Evolutionary conservation across 92 coral and sea anemone genomes (phyloP).

Genomic region (Meandrina meandrites): DNA sequence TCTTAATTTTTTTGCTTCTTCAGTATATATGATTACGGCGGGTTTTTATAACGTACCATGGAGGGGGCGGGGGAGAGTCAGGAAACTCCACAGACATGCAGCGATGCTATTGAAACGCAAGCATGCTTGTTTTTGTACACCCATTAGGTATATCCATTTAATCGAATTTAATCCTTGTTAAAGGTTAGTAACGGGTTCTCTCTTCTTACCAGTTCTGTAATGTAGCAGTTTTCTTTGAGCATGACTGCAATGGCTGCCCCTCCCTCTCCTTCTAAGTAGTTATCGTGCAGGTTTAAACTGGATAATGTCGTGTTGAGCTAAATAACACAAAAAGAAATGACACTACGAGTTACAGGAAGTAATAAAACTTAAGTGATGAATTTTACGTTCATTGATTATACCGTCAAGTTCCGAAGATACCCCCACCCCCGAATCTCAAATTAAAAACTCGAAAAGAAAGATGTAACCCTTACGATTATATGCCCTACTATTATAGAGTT

Average conservation of each 20-base stretch:
- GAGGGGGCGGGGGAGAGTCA: not conserved
- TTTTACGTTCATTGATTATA: no score
- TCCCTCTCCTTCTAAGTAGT: conserved; percentile 84
- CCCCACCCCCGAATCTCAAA: no score
- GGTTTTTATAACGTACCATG: not conserved
- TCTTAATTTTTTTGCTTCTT: no score
- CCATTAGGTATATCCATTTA: no score
- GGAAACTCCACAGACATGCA: not conserved
- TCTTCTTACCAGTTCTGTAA: conserved; percentile 79
- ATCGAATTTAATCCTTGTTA: no score
- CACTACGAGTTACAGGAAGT: not conserved
- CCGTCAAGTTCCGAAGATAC: no score
- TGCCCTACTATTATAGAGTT: no score
- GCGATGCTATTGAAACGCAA: not conserved
- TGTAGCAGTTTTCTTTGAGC: conserved; percentile 93
- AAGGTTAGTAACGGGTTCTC: no score
- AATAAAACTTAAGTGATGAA: no score
- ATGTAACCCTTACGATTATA: no score
- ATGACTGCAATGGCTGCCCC: conserved; percentile 81
- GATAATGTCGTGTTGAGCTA: conserved; percentile 80
- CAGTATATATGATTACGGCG: not conserved
- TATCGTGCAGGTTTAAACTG: conserved; percentile 87
- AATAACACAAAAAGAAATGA: not conserved
- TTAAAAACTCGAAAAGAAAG: no score
- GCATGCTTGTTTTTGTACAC: no score